Conservation (phyloP, 2,113 vertebrate species). For the Xiphophorus hellerii region DNA sequence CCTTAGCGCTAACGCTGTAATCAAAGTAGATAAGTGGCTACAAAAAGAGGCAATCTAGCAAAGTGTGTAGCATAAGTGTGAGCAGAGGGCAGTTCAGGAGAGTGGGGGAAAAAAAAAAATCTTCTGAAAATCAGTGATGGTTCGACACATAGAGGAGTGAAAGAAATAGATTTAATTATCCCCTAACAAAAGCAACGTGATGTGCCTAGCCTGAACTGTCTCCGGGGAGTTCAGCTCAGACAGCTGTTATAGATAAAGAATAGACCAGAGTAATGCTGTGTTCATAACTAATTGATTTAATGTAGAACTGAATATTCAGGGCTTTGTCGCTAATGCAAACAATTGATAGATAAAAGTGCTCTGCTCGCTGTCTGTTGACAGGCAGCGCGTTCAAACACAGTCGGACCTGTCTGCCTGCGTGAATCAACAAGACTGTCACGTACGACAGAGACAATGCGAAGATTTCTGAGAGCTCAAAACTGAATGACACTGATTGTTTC, state of each 20-base stretch:
- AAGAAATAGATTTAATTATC: conserved; percentile 69
- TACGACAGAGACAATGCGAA: conserved; percentile 12
- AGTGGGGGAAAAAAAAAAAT: background rate
- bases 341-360: conserved; percentile 35
- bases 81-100: conserved; percentile 3
- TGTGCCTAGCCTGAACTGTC: conserved; percentile 35
- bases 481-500: conserved; percentile 52
- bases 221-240: conserved; percentile 49
- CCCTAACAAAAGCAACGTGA: conserved; percentile 61
- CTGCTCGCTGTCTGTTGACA: conserved; percentile 13
- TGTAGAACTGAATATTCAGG: conserved; percentile 53
- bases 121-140: conserved; percentile 38
- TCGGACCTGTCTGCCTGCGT: conserved; percentile 9
- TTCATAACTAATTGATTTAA: conserved; percentile 69
- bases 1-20: conserved; percentile 35
- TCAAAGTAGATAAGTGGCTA: conserved; percentile 49
- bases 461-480: conserved; percentile 33
- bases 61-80: conserved; percentile 33
- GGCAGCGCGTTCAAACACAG: conserved; percentile 11
- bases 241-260: conserved; percentile 62
- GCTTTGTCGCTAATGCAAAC: conserved; percentile 34
- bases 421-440: conserved; percentile 42
- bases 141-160: conserved; percentile 36
- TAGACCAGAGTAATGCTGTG: conserved; percentile 31
- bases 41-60: conserved; percentile 41